These are phyloP conservation scores for Drosophila ercepeae DNA, from an alignment of 1,140 invertebrate genomes.

Conservation along the genomic window DNA sequence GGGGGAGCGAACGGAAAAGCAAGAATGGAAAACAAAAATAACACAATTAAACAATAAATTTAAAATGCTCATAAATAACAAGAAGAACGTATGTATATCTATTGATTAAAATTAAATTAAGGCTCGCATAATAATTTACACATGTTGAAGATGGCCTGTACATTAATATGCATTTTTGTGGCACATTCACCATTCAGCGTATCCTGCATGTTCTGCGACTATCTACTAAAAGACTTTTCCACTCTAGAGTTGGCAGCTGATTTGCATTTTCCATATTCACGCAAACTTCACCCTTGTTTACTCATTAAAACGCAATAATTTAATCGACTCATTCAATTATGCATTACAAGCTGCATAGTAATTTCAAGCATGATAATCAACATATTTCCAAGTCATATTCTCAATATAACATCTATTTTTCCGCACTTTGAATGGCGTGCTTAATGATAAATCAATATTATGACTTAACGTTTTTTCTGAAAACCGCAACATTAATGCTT, in stretches of 20 bases:
- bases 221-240: background rate
- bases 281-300: slow-evolving; percentile 14
- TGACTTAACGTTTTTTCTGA: slow-evolving; percentile 14
- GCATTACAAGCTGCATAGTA: slow-evolving; percentile 40
- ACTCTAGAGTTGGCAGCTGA: slow-evolving; percentile 5
- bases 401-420: slow-evolving; percentile 16
- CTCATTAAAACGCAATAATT: slow-evolving; percentile 55
- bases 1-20: background rate
- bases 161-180: slow-evolving; percentile 1
- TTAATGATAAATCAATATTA: slow-evolving; percentile 49
- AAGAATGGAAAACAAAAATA: slow-evolving; percentile 28
- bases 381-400: slow-evolving; percentile 39
- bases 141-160: slow-evolving; percentile 5
- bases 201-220: too few species aligned
- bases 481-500: slow-evolving; percentile 27
- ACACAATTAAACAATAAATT: slow-evolving; percentile 48
- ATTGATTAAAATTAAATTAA: slow-evolving; percentile 35
- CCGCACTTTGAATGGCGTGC: slow-evolving; percentile 17
- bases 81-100: slow-evolving; percentile 48
- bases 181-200: too few species aligned
- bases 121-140: slow-evolving; percentile 24
- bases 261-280: slow-evolving; percentile 41
- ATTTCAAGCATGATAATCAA: slow-evolving; percentile 32
- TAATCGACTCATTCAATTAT: slow-evolving; percentile 59
- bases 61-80: slow-evolving; percentile 52